Conservation (phyloP, 2,113 vertebrate species). For the Scartelaos histophorus region DNA sequence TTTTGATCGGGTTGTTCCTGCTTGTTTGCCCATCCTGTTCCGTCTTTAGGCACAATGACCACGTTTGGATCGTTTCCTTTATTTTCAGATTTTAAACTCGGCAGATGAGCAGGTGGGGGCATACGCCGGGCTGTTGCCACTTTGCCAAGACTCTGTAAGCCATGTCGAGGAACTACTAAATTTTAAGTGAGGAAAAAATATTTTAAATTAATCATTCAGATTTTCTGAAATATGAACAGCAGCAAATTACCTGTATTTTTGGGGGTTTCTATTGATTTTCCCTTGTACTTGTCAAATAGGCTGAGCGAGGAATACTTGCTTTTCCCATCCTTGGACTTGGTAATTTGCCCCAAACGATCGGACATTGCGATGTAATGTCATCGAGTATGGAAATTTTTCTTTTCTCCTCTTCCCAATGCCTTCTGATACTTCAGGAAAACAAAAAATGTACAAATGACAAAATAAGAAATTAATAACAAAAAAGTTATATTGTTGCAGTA, state of each 20-base stretch:
- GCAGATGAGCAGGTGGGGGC: slow-evolving; percentile 98
- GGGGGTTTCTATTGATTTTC: slow-evolving; percentile 97
- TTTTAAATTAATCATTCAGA: background rate
- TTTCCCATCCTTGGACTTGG: slow-evolving; percentile 99
- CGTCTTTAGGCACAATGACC: slow-evolving; percentile 99
- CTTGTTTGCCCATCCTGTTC: slow-evolving; percentile 99
- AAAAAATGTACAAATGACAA: background rate
- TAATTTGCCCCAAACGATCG: slow-evolving; percentile 99
- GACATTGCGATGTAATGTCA: slow-evolving; percentile 99
- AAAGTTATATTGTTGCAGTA: background rate
- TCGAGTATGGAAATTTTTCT: slow-evolving; percentile 99
- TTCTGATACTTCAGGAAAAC: slow-evolving; percentile 68
- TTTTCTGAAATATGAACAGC: background rate
- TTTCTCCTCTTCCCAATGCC: slow-evolving; percentile 92
- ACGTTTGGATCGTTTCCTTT: slow-evolving; percentile 99
- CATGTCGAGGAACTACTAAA: slow-evolving; percentile 97
- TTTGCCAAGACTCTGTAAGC: slow-evolving; percentile 99
- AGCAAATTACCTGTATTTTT: slow-evolving; percentile 91
- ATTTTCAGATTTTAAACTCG: slow-evolving; percentile 99
- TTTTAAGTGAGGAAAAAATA: background rate
- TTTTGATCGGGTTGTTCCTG: slow-evolving; percentile 99
- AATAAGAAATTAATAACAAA: background rate
- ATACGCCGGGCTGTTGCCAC: slow-evolving; percentile 98
- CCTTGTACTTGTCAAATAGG: slow-evolving; percentile 99
- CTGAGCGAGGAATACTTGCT: slow-evolving; percentile 99